These are phyloP conservation scores for Thinocorus orbignyianus DNA, from an alignment of 2,113 vertebrate genomes.

Conservation along the genomic window DNA sequence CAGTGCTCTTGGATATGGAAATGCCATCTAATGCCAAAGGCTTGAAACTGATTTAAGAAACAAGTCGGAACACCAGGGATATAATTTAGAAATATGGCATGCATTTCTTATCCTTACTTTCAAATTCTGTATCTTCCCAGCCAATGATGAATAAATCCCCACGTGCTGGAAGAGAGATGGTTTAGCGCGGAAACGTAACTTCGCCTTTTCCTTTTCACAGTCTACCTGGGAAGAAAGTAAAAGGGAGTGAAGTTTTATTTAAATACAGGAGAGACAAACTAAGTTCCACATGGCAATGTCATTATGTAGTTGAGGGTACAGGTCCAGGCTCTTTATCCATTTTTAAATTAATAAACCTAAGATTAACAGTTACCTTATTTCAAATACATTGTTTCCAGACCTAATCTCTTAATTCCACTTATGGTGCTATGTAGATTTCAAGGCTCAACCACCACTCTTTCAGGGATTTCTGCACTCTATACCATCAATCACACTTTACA, in stretches of 20 bases:
- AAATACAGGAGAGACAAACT: neutral
- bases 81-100: neutral
- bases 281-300: neutral
- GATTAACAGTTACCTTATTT: neutral
- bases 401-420: neutral
- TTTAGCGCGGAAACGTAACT: constrained; percentile 69
- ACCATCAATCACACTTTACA: neutral
- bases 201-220: constrained; percentile 67
- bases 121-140: constrained; percentile 69
- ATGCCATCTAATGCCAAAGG: neutral
- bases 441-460: neutral
- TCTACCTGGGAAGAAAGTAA: constrained; percentile 59
- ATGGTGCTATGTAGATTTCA: neutral
- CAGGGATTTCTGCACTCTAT: neutral
- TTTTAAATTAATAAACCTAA: neutral
- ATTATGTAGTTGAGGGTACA: neutral
- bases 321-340: neutral
- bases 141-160: constrained; percentile 73
- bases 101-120: constrained; percentile 70
- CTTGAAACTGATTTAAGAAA: neutral
- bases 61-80: neutral
- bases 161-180: constrained; percentile 84
- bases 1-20: neutral
- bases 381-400: neutral
- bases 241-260: neutral